Conservation (phyloP, 2,113 vertebrate genomes). For the Myanophis thanlyinensis region DNA sequence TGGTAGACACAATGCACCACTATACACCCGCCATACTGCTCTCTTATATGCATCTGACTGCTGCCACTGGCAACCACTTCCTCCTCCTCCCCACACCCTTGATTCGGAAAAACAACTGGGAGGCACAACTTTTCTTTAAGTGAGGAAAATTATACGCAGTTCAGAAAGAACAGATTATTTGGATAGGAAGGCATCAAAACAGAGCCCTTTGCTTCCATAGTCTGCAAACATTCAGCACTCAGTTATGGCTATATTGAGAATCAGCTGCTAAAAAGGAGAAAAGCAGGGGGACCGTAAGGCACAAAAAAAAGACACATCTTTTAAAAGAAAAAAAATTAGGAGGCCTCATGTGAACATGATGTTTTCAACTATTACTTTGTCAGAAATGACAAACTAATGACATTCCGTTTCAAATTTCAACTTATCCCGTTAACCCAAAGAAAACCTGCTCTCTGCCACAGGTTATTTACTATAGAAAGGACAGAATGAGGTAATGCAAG, state of each 20-base stretch:
- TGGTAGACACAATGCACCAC: background rate
- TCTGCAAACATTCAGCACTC: background rate
- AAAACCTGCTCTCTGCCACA: background rate
- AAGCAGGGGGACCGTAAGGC: background rate
- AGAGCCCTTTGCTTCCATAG: background rate
- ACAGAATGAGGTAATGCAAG: background rate
- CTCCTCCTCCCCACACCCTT: background rate
- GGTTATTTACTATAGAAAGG: background rate
- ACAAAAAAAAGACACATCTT: background rate
- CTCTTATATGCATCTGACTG: background rate
- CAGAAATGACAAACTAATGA: background rate
- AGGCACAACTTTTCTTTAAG: background rate
- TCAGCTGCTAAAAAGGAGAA: background rate
- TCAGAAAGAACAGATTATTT: background rate
- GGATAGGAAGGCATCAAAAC: background rate
- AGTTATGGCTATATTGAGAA: background rate
- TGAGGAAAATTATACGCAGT: background rate
- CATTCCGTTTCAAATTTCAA: background rate
- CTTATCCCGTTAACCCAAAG: background rate
- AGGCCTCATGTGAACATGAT: background rate
- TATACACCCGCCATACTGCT: background rate
- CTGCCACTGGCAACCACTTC: background rate
- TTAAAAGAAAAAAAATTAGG: background rate
- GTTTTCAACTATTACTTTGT: background rate
- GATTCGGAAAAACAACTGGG: background rate